Conservation (phyloP, 2,888 invertebrate species). For the Tanytarsus gracilentus region DNA sequence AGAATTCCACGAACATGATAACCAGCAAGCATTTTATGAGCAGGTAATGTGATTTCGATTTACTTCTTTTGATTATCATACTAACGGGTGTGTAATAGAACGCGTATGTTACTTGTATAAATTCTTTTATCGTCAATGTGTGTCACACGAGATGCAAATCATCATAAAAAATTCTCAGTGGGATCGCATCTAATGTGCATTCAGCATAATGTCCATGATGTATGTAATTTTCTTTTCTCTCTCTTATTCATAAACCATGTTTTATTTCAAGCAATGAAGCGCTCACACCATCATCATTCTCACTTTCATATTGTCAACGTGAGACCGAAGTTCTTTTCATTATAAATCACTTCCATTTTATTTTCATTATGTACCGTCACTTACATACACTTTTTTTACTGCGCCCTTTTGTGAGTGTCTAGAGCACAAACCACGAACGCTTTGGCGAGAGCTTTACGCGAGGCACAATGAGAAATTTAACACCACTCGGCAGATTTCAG, state of each 20-base stretch:
- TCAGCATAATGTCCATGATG: too few relatives aligned
- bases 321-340: background rate
- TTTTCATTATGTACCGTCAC: constrained; percentile 27
- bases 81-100: constrained; percentile 3
- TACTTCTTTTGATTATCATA: constrained; percentile 20
- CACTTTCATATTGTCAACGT: background rate
- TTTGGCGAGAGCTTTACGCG: background rate
- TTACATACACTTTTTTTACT: constrained; percentile 10
- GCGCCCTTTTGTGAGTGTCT: too few relatives aligned
- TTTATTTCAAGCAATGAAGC: background rate
- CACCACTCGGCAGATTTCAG: too few relatives aligned
- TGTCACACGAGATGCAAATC: background rate
- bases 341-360: constrained; percentile 28
- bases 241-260: constrained; percentile 6
- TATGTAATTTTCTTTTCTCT: too few relatives aligned
- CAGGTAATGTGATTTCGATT: constrained; percentile 25
- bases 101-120: background rate
- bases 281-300: background rate
- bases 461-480: background rate
- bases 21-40: constrained; percentile 26
- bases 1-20: constrained; percentile 20
- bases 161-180: background rate
- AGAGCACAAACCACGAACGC: background rate
- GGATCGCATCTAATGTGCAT: too few relatives aligned
- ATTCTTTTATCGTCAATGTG: background rate